These are phyloP conservation scores for Colletes latitarsis DNA, from an alignment of 1,140 invertebrate species.

Conservation along the genomic window DNA sequence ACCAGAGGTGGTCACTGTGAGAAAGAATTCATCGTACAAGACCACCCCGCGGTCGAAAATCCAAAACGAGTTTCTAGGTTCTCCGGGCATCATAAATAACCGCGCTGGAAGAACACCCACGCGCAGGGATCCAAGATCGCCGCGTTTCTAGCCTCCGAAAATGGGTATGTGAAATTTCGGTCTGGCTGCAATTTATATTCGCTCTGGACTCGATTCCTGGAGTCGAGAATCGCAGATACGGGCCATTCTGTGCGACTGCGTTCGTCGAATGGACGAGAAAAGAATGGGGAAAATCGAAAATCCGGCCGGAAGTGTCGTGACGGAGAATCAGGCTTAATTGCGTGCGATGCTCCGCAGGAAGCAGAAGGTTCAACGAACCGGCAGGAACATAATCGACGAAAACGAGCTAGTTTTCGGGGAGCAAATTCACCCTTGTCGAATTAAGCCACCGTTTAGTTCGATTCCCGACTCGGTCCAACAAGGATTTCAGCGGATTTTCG, in stretches of 20 bases:
- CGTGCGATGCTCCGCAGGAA: constrained; percentile 35
- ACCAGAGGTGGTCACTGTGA: not conserved
- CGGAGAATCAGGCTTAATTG: constrained; percentile 55
- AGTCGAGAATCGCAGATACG: too few relatives aligned
- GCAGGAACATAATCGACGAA: constrained; percentile 54
- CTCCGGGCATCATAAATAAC: constrained; percentile 56
- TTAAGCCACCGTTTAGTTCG: not conserved
- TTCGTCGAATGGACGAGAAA: not conserved
- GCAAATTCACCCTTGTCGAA: not conserved
- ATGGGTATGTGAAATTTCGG: not conserved
- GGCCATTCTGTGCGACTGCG: not conserved
- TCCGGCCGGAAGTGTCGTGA: constrained; percentile 10
- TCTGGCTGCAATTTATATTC: not conserved
- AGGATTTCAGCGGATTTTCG: not conserved
- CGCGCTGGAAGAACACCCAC: constrained; percentile 55
- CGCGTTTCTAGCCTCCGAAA: not conserved
- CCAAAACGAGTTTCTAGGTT: constrained; percentile 53
- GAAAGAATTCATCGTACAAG: constrained; percentile 18
- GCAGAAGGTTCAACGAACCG: constrained; percentile 50
- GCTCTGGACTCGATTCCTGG: not conserved
- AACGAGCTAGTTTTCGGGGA: constrained; percentile 23
- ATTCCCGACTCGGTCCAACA: not conserved
- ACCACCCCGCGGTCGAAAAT: constrained; percentile 46
- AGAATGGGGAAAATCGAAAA: not conserved
- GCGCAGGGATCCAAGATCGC: constrained; percentile 22